Evolutionary conservation across 2,888 invertebrate genomes (phyloP).

Genomic region (Hyposoter didymator): DNA sequence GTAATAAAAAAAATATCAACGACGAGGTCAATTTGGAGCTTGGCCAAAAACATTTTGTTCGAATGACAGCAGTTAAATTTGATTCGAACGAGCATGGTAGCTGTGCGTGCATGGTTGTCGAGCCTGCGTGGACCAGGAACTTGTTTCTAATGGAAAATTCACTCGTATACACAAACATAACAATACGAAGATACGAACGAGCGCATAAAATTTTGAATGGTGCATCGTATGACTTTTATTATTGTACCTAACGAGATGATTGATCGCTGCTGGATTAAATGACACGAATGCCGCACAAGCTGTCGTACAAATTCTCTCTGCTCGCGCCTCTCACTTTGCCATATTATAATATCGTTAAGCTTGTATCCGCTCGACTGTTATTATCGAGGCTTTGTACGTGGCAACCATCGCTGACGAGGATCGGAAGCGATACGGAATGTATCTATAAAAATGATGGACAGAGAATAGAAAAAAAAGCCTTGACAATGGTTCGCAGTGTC

Average conservation of each 20-base stretch:
- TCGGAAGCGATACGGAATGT: constrained; percentile 36
- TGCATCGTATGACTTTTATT: constrained; percentile 35
- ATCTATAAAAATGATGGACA: background rate
- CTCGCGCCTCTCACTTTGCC: constrained; percentile 2
- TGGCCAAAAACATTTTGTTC: constrained; percentile 12
- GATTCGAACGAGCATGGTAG: constrained; percentile 3
- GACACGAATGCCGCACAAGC: constrained; percentile 14
- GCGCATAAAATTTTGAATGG: constrained; percentile 28
- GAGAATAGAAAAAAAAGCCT: background rate
- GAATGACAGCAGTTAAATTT: background rate
- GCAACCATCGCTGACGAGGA: constrained; percentile 24
- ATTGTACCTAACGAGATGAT: constrained; percentile 57
- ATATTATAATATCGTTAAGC: constrained; percentile 18
- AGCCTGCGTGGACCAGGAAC: constrained; percentile 10
- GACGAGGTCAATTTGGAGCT: background rate
- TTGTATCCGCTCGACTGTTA: constrained; percentile 18
- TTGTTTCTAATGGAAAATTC: constrained; percentile 18
- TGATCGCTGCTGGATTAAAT: constrained; percentile 44
- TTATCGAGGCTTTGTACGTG: background rate
- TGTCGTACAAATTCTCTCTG: constrained; percentile 22
- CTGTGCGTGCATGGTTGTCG: constrained; percentile 7
- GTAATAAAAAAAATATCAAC: background rate
- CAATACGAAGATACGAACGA: background rate
- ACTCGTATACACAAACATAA: background rate
- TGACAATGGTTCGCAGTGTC: background rate